Evolutionary conservation across 2,113 vertebrate genomes (phyloP).

Genomic region (Scomber scombrus): DNA sequence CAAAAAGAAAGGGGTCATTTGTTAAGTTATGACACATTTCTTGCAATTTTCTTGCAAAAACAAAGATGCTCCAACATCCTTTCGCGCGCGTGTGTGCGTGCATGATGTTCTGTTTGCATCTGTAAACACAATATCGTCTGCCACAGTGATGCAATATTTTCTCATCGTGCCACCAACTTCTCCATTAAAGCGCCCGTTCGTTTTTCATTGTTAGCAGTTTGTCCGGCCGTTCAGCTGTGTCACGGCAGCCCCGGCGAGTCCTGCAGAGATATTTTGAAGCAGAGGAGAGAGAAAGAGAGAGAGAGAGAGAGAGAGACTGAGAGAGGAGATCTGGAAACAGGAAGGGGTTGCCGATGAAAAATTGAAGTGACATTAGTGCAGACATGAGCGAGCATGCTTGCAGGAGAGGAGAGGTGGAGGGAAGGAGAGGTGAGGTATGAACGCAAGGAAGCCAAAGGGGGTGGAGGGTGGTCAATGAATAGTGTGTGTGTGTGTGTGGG

Average conservation of each 20-base stretch:
- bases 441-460: slow-evolving; percentile 47
- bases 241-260: slow-evolving; percentile 29
- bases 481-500: slow-evolving; percentile 46
- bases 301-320: not conserved
- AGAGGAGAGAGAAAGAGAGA: not conserved
- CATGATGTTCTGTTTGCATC: not conserved
- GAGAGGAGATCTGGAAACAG: slow-evolving; percentile 58
- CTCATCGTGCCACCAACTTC: too few species aligned
- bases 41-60: not conserved
- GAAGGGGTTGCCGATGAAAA: slow-evolving; percentile 76
- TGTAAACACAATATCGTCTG: not conserved
- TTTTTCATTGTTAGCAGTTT: not conserved
- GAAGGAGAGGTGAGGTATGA: slow-evolving; percentile 73
- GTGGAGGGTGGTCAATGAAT: slow-evolving; percentile 67
- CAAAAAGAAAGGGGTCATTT: too few species aligned
- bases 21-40: too few species aligned
- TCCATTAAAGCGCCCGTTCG: not conserved
- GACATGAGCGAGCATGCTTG: slow-evolving; percentile 77
- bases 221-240: slow-evolving; percentile 8
- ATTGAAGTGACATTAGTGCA: slow-evolving; percentile 80
- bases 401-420: slow-evolving; percentile 56
- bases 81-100: too few species aligned
- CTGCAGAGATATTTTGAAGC: slow-evolving; percentile 53
- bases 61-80: not conserved
- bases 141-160: not conserved